phyloP scores from a whole-genome alignment of 2,888 invertebrate species.

The Parnassius orleans region DNA sequence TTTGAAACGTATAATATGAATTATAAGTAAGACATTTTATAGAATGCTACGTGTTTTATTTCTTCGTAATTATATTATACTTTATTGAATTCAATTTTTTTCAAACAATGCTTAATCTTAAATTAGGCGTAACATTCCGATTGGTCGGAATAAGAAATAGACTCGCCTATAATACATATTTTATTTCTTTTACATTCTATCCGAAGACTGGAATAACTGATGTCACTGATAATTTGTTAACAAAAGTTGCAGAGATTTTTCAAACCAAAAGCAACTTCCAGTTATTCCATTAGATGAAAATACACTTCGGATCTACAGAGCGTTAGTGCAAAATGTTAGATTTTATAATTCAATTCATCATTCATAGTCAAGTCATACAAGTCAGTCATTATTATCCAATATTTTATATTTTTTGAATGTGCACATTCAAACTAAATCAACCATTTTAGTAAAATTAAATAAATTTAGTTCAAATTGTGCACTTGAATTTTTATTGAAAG shows the following conservation, averaged over 20 bases:
- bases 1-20: slow-evolving; percentile 46
- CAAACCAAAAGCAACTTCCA: background rate
- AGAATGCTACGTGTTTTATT: slow-evolving; percentile 39
- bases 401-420: background rate
- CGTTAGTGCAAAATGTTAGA: background rate
- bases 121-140: slow-evolving; percentile 27
- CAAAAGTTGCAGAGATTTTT: slow-evolving; percentile 1
- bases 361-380: background rate
- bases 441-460: background rate
- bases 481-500: background rate
- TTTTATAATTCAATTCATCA: background rate
- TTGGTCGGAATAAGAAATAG: slow-evolving; percentile 5
- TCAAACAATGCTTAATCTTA: slow-evolving; percentile 17
- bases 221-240: background rate
- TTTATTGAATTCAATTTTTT: slow-evolving; percentile 21
- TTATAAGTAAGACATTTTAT: slow-evolving; percentile 37
- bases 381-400: background rate
- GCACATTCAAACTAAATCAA: background rate
- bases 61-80: slow-evolving; percentile 26
- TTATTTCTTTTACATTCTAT: too few relatives aligned
- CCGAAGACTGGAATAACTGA: too few relatives aligned
- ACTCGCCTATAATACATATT: too few relatives aligned
- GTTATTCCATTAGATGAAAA: background rate
- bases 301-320: background rate
- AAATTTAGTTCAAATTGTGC: background rate